These are phyloP conservation scores for Erithacus rubecula DNA, from an alignment of 2,797 vertebrate species.

Conservation along the genomic window DNA sequence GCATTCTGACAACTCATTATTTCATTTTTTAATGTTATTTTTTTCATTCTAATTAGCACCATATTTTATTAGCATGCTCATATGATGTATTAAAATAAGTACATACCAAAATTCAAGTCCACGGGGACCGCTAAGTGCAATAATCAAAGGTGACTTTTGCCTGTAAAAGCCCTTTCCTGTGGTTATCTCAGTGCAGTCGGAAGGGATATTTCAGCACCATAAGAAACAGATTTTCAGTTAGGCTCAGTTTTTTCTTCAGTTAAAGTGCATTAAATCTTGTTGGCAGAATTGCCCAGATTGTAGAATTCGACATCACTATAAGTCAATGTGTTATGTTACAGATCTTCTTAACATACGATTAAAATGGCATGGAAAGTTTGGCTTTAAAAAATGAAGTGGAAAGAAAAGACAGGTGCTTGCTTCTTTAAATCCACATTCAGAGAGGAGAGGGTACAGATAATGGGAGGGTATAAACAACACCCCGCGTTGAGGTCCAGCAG, in stretches of 20 bases:
- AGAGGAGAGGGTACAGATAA: slow-evolving; percentile 71
- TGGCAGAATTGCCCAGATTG: slow-evolving; percentile 71
- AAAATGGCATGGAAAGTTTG: slow-evolving; percentile 78
- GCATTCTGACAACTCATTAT: slow-evolving; percentile 28
- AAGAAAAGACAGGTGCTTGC: slow-evolving; percentile 70
- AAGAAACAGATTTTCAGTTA: slow-evolving; percentile 75
- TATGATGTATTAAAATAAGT: slow-evolving; percentile 65
- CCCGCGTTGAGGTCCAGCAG: slow-evolving; percentile 80
- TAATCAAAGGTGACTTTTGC: slow-evolving; percentile 80
- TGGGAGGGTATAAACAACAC: slow-evolving; percentile 78
- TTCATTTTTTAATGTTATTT: not conserved
- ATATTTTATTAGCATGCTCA: slow-evolving; percentile 68
- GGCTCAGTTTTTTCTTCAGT: slow-evolving; percentile 78
- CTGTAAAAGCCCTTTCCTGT: slow-evolving; percentile 82
- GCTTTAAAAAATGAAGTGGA: slow-evolving; percentile 67
- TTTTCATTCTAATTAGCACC: slow-evolving; percentile 7
- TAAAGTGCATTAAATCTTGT: slow-evolving; percentile 82
- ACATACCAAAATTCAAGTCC: slow-evolving; percentile 82
- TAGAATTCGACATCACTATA: slow-evolving; percentile 73
- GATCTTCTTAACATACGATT: slow-evolving; percentile 59
- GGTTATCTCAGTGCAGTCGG: slow-evolving; percentile 77
- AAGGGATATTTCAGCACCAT: slow-evolving; percentile 83
- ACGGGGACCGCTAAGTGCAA: slow-evolving; percentile 77
- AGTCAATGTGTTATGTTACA: slow-evolving; percentile 61
- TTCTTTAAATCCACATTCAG: slow-evolving; percentile 80